Evolutionary conservation across 2,113 vertebrate genomes (phyloP).

Genomic region (Cnemophilus loriae): DNA sequence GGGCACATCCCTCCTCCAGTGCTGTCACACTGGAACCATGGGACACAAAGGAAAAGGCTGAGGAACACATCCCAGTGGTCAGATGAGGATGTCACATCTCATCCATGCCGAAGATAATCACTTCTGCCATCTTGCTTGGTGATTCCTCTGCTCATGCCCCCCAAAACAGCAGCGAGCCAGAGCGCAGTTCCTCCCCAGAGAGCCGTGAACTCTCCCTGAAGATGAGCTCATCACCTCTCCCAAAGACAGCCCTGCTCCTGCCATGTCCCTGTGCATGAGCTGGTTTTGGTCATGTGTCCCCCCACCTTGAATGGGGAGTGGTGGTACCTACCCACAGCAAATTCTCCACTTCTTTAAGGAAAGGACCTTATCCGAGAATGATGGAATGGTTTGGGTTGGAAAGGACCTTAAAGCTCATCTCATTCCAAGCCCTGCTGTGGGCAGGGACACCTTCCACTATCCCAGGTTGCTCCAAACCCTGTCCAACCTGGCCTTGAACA

Average conservation of each 20-base stretch:
- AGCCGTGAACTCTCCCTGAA: rapidly evolving
- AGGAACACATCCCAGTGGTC: rapidly evolving
- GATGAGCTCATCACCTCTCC: neutral
- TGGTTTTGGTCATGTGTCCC: neutral
- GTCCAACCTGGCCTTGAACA: neutral
- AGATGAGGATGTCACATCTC: neutral
- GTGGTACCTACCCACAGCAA: neutral
- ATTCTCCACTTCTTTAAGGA: neutral
- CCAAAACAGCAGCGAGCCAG: neutral
- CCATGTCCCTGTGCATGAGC: neutral
- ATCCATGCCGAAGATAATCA: neutral
- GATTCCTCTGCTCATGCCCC: neutral
- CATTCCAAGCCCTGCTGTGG: neutral
- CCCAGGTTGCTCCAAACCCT: neutral
- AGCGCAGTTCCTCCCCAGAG: neutral
- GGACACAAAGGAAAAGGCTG: neutral
- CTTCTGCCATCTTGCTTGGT: neutral
- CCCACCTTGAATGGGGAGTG: rapidly evolving
- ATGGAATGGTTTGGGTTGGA: neutral
- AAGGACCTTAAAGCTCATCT: neutral
- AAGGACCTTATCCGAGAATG: neutral
- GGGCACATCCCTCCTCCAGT: neutral
- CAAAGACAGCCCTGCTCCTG: neutral
- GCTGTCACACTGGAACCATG: neutral
- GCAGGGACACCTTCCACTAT: neutral